phyloP scores from a whole-genome alignment of 2,888 invertebrate species.

The Adineta ricciae region DNA sequence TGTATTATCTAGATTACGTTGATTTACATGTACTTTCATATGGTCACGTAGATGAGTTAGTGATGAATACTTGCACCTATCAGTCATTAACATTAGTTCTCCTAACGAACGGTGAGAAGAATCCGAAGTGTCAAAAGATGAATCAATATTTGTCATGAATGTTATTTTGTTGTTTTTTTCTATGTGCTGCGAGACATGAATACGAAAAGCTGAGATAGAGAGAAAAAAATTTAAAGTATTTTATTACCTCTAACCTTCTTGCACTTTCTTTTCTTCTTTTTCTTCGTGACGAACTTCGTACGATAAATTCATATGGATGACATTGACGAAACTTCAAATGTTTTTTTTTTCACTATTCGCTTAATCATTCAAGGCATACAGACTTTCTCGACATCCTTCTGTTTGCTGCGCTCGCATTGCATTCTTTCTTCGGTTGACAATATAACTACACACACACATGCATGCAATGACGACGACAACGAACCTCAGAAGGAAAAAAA shows the following conservation, averaged over 20 bases:
- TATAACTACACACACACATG: neutral
- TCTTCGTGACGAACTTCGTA: neutral
- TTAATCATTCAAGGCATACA: neutral
- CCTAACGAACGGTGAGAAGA: too few species aligned
- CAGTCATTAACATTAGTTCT: too few species aligned
- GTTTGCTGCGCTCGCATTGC: neutral
- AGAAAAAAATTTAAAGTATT: too few species aligned
- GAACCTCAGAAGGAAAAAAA: neutral
- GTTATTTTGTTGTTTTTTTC: too few species aligned
- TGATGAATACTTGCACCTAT: too few species aligned
- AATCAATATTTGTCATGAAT: too few species aligned
- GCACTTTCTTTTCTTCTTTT: neutral
- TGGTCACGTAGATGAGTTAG: too few species aligned
- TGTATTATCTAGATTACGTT: too few species aligned
- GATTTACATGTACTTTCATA: too few species aligned
- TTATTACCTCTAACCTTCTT: neutral
- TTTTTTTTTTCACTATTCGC: neutral
- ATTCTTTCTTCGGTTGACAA: neutral
- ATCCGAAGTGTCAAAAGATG: too few species aligned
- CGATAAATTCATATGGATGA: neutral
- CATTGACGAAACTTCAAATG: neutral
- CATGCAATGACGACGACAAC: neutral
- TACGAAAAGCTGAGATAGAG: too few species aligned
- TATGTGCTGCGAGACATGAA: too few species aligned
- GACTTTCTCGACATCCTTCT: neutral